Percentiles rank a stretch among this genome's conserved stretches.
phyloP scores from a whole-genome alignment of 1,140 invertebrate species.

The Galleria mellonella region DNA sequence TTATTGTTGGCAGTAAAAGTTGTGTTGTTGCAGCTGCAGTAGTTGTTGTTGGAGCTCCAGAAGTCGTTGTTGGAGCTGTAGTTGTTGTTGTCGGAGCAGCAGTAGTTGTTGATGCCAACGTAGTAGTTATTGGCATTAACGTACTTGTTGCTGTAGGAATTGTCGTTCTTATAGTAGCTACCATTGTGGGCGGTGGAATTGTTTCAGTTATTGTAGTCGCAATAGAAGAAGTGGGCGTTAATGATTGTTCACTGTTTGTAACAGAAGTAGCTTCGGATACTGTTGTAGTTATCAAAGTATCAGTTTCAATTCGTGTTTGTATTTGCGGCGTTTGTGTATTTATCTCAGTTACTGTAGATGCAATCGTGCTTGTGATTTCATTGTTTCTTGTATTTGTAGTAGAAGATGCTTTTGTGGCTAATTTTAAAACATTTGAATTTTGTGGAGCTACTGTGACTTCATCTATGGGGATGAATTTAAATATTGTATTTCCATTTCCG shows the following conservation, averaged over 20 bases:
- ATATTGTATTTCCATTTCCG: slow-evolving; percentile 53
- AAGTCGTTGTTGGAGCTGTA: slow-evolving; percentile 13
- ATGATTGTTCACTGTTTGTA: slow-evolving; percentile 8
- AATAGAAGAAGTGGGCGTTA: neutral
- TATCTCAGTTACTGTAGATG: slow-evolving; percentile 26
- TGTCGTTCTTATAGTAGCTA: slow-evolving; percentile 8
- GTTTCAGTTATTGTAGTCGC: slow-evolving; percentile 5
- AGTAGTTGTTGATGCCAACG: slow-evolving; percentile 9
- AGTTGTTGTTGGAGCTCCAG: slow-evolving; percentile 12
- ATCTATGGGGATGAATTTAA: slow-evolving; percentile 71
- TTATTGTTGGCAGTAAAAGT: neutral
- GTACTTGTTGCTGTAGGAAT: slow-evolving; percentile 9
- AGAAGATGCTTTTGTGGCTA: slow-evolving; percentile 45
- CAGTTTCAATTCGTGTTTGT: slow-evolving; percentile 30
- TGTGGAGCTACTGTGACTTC: slow-evolving; percentile 50
- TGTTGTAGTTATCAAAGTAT: slow-evolving; percentile 30
- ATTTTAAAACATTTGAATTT: slow-evolving; percentile 62
- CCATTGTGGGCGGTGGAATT: slow-evolving; percentile 5
- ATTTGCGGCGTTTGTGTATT: slow-evolving; percentile 40
- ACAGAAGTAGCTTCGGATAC: neutral
- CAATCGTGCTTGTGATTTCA: slow-evolving; percentile 22
- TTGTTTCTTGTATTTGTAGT: slow-evolving; percentile 24
- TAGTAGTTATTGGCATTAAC: slow-evolving; percentile 3
- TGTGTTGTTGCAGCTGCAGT: slow-evolving; percentile 9
- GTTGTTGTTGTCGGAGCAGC: slow-evolving; percentile 7